phyloP scores from a whole-genome alignment of 2,113 vertebrate species.

The Microtus montanus region DNA sequence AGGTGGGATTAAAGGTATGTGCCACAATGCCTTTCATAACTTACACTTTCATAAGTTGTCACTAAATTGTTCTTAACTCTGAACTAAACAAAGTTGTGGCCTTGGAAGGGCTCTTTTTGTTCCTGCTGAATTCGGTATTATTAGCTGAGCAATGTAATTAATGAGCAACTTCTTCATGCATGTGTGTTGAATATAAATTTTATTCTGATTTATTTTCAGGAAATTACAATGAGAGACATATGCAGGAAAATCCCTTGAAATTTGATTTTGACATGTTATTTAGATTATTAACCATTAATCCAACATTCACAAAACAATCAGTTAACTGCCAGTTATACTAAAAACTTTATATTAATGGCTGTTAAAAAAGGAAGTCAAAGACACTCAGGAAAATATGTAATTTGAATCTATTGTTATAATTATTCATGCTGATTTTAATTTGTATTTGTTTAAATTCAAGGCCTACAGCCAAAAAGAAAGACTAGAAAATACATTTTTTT shows the following conservation, averaged over 20 bases:
- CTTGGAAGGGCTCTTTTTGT: not conserved
- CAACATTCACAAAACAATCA: not conserved
- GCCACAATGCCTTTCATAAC: not conserved
- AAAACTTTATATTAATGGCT: not conserved
- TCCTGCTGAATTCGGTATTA: not conserved
- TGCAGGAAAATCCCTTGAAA: not conserved
- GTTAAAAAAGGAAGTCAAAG: not conserved
- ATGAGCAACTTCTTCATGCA: too few species aligned
- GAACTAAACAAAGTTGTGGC: not conserved
- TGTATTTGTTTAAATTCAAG: not conserved
- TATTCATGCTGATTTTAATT: not conserved
- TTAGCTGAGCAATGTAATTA: not conserved
- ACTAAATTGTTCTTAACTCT: not conserved
- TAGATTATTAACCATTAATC: not conserved
- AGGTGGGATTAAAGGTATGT: not conserved
- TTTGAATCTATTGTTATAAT: not conserved
- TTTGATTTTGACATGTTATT: not conserved
- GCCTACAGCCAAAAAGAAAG: not conserved
- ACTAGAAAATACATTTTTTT: not conserved
- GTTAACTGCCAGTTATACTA: not conserved
- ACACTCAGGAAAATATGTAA: not conserved
- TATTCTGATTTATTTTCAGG: conserved; percentile 3
- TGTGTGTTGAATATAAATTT: not conserved
- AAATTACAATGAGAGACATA: not conserved
- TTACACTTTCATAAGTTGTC: not conserved